These are phyloP conservation scores for Scolanthus callimorphus DNA, from an alignment of 92 coral and sea anemone species.

Conservation along the genomic window DNA sequence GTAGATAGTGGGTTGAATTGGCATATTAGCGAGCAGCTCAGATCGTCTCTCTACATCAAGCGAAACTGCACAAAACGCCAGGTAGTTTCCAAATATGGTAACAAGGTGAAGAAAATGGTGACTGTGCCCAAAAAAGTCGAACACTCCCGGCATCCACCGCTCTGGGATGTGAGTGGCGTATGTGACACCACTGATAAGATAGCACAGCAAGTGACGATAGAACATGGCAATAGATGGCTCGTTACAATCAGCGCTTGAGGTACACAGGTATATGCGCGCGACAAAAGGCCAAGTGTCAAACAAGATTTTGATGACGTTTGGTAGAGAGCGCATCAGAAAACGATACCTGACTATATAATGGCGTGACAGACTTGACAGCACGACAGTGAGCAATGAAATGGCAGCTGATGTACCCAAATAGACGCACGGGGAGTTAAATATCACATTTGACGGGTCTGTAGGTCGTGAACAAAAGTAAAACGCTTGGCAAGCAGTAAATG, in stretches of 20 bases:
- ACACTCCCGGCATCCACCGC: conserved; percentile 47
- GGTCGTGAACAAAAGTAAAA: conserved; percentile 54
- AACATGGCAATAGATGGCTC: conserved; percentile 6
- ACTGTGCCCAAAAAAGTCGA: conserved; percentile 54
- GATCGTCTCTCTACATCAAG: conserved; percentile 1
- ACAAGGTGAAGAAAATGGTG: conserved; percentile 59
- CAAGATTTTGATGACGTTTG: conserved; percentile 29
- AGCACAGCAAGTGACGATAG: conserved; percentile 36
- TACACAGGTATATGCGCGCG: conserved; percentile 1
- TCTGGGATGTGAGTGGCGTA: conserved; percentile 42
- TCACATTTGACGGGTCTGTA: neutral
- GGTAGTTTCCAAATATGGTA: conserved; percentile 23
- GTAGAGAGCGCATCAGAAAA: conserved; percentile 18
- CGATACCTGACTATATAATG: conserved; percentile 24
- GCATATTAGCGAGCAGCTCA: neutral
- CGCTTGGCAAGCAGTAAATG: conserved; percentile 32
- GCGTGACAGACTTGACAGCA: conserved; percentile 36
- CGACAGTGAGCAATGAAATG: conserved; percentile 21
- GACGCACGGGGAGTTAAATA: conserved; percentile 28
- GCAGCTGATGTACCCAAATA: conserved; percentile 29
- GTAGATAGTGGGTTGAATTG: neutral
- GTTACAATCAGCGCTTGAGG: conserved; percentile 9
- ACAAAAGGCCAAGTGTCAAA: conserved; percentile 40
- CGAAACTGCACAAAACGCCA: conserved; percentile 30
- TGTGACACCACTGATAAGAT: conserved; percentile 26